Conservation (phyloP, 2,113 vertebrate genomes). For the Sciurus niger region DNA sequence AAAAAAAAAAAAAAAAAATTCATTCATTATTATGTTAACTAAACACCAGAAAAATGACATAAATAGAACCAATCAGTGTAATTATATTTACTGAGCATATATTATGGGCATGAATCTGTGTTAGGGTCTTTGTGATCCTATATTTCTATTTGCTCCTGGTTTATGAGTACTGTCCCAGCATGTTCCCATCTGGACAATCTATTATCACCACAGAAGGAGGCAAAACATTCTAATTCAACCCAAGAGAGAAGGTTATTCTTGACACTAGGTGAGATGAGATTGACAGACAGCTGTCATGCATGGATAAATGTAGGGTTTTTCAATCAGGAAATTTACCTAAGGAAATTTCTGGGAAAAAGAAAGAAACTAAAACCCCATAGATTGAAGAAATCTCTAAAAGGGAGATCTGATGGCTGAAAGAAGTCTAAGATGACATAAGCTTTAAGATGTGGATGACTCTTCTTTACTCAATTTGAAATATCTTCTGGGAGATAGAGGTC, state of each 20-base stretch:
- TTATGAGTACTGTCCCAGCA: neutral
- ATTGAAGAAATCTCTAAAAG: neutral
- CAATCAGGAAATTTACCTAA: neutral
- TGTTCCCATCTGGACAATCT: neutral
- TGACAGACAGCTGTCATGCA: neutral
- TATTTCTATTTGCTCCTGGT: neutral
- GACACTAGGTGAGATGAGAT: neutral
- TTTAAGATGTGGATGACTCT: neutral
- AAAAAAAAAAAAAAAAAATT: no score
- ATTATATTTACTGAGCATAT: neutral
- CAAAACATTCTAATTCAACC: neutral
- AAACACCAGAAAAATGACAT: neutral
- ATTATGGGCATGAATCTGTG: neutral
- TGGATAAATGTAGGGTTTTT: neutral
- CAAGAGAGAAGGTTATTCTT: neutral
- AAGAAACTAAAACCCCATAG: neutral
- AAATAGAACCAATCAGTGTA: neutral
- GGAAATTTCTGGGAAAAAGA: slow-evolving; percentile 12
- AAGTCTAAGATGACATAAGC: neutral
- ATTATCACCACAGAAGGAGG: neutral
- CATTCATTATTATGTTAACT: neutral
- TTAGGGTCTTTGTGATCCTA: neutral
- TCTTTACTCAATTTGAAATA: slow-evolving; percentile 20
- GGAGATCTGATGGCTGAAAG: neutral
- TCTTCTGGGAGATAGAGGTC: fast-evolving